These are phyloP conservation scores for Dolichomitus sp. DNA, from an alignment of 2,888 invertebrate genomes.

Conservation along the genomic window DNA sequence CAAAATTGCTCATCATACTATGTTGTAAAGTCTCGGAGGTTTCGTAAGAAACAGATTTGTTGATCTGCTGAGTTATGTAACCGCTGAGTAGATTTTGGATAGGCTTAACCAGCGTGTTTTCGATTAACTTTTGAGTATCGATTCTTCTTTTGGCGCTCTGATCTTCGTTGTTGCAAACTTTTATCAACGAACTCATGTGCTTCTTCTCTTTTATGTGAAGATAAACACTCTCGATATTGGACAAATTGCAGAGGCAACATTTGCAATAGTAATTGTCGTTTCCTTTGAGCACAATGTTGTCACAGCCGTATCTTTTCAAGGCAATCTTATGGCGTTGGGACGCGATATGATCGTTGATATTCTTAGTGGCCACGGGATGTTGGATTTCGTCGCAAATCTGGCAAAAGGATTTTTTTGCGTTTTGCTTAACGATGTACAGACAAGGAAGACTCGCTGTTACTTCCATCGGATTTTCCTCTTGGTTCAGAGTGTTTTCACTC, in stretches of 20 bases:
- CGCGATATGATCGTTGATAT: constrained; percentile 13
- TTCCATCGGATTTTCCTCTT: not conserved
- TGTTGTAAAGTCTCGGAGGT: no score
- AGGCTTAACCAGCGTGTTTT: not conserved
- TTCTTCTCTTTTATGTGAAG: constrained; percentile 41
- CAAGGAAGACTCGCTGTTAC: not conserved
- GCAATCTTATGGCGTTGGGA: not conserved
- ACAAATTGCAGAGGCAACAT: constrained; percentile 15
- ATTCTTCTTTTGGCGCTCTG: not conserved
- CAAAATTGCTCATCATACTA: constrained; percentile 4
- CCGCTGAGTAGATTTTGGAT: not conserved
- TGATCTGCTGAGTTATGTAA: not conserved
- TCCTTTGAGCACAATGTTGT: not conserved
- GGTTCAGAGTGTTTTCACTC: not conserved
- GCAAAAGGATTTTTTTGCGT: constrained; percentile 51
- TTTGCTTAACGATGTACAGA: constrained; percentile 39
- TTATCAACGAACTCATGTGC: constrained; percentile 33
- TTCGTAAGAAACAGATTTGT: not conserved
- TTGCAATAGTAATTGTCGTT: constrained; percentile 22
- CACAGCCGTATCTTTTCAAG: constrained; percentile 40
- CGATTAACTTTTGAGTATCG: not conserved
- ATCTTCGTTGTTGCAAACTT: not conserved
- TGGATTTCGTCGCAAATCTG: constrained; percentile 42
- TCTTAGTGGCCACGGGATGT: constrained; percentile 18
- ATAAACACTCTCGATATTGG: constrained; percentile 19